Evolutionary conservation across 2,888 invertebrate species (phyloP).

Genomic region (Sminthurides aquaticus): DNA sequence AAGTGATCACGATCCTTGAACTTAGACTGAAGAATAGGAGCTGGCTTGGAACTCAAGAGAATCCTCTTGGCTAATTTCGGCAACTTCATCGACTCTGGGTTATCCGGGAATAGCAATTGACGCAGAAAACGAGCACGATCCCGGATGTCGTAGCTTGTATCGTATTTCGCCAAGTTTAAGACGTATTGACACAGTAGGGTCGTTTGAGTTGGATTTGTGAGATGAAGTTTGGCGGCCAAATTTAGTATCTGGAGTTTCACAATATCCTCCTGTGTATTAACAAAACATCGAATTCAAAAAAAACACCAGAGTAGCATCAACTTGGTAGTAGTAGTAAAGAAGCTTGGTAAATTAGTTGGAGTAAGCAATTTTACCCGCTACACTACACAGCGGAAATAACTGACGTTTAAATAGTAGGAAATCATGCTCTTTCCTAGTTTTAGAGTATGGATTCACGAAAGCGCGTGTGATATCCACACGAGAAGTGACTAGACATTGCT

Average conservation of each 20-base stretch:
- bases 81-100: slow-evolving; percentile 53
- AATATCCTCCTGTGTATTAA: slow-evolving; percentile 75
- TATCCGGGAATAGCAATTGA: slow-evolving; percentile 64
- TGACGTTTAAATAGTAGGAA: too few species aligned
- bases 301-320: background rate
- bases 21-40: slow-evolving; percentile 78
- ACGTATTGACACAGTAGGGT: slow-evolving; percentile 83
- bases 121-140: slow-evolving; percentile 87
- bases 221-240: slow-evolving; percentile 83
- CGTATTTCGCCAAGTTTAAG: slow-evolving; percentile 88
- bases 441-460: too few species aligned
- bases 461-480: background rate
- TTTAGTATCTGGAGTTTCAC: slow-evolving; percentile 94
- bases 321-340: background rate
- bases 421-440: too few species aligned
- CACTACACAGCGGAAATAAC: too few species aligned
- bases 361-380: background rate
- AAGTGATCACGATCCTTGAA: slow-evolving; percentile 77
- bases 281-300: too few species aligned
- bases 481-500: too few species aligned
- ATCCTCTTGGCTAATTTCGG: slow-evolving; percentile 68
- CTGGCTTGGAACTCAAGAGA: slow-evolving; percentile 86
- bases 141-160: slow-evolving; percentile 93
- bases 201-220: slow-evolving; percentile 80
- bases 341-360: too few species aligned